Evolutionary conservation across 2,888 invertebrate genomes (phyloP).

Genomic region (Sylvicola cinctus): DNA sequence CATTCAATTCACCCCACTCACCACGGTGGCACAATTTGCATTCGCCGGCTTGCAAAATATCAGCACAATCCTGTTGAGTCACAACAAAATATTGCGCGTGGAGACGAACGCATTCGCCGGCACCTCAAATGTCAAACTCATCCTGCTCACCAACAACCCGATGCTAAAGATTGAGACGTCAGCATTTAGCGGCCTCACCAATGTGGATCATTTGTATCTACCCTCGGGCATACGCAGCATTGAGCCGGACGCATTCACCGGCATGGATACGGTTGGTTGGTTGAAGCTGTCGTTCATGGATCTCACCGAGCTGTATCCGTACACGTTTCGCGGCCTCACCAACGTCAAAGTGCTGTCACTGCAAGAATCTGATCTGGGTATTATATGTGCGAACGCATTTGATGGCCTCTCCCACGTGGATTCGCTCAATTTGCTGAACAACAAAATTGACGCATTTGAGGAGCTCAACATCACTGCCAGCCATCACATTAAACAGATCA

Average conservation of each 20-base stretch:
- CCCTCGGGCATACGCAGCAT: slow-evolving; percentile 59
- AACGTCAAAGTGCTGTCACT: slow-evolving; percentile 55
- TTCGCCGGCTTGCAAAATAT: slow-evolving; percentile 71
- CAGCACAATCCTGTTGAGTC: slow-evolving; percentile 42
- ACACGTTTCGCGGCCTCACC: slow-evolving; percentile 56
- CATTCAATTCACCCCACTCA: slow-evolving; percentile 69
- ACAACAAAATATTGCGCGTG: slow-evolving; percentile 49
- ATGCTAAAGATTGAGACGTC: slow-evolving; percentile 57
- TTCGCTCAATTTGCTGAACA: slow-evolving; percentile 55
- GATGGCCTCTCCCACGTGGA: slow-evolving; percentile 52
- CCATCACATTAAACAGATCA: slow-evolving; percentile 47
- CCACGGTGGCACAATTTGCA: slow-evolving; percentile 60
- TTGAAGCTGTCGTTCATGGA: slow-evolving; percentile 73
- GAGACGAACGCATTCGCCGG: slow-evolving; percentile 70
- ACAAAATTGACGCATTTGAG: slow-evolving; percentile 66
- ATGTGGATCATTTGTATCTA: slow-evolving; percentile 63
- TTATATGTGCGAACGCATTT: slow-evolving; percentile 53
- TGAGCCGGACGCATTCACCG: slow-evolving; percentile 62
- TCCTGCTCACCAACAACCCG: slow-evolving; percentile 70
- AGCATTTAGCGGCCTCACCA: slow-evolving; percentile 66
- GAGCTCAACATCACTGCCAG: slow-evolving; percentile 49
- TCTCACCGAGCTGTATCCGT: slow-evolving; percentile 42
- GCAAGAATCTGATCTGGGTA: slow-evolving; percentile 64
- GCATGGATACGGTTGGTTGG: slow-evolving; percentile 60
- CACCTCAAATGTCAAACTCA: slow-evolving; percentile 59